Conservation (phyloP, 2,888 invertebrate species). For the Stramonita haemastoma region DNA sequence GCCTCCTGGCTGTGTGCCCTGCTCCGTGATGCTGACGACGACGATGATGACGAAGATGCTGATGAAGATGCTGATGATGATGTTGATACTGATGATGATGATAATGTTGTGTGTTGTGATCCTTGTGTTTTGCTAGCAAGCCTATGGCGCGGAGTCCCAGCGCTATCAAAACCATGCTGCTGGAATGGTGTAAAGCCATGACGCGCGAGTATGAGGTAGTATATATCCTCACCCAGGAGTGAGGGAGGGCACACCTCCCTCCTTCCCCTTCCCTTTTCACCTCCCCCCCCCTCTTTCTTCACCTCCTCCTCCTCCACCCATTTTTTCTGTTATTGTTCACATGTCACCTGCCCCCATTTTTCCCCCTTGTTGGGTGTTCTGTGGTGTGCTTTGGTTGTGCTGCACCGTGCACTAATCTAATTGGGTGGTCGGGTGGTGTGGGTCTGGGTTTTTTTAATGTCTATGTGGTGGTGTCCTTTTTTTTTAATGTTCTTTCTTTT, state of each 20-base stretch:
- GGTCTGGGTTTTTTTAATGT: no score
- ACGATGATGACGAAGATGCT: background rate
- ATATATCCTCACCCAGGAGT: background rate
- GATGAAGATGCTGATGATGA: background rate
- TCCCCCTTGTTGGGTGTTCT: no score
- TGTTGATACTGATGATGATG: background rate
- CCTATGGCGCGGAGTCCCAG: constrained; percentile 91
- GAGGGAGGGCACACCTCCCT: background rate
- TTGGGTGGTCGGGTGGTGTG: no score
- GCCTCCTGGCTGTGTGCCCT: no score
- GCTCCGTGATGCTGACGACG: background rate
- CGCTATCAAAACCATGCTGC: constrained; percentile 96
- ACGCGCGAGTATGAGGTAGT: constrained; percentile 97
- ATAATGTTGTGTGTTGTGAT: background rate
- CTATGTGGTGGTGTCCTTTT: no score
- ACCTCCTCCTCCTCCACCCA: background rate
- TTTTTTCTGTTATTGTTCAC: no score
- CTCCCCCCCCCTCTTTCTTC: background rate
- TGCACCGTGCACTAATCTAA: background rate
- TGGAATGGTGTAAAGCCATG: constrained; percentile 98
- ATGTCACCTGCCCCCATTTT: no score
- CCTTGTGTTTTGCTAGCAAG: background rate
- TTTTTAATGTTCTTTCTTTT: no score
- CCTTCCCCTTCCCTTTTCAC: background rate
- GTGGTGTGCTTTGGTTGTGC: background rate